Conservation (phyloP, 2,113 vertebrate genomes). For the Ivindomyrus marchei region DNA sequence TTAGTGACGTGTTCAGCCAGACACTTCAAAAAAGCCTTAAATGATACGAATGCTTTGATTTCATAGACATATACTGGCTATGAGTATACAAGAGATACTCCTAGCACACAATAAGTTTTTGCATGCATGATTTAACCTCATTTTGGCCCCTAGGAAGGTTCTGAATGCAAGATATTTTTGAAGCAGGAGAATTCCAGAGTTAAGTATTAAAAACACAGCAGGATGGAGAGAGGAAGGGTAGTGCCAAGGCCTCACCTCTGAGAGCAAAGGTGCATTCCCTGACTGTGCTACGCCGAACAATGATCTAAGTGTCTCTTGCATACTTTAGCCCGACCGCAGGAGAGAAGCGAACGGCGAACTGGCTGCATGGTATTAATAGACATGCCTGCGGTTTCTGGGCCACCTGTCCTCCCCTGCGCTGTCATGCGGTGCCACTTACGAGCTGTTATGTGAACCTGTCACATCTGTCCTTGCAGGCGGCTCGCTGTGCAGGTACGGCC, state of each 20-base stretch:
- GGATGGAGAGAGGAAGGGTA: not conserved
- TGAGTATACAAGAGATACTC: not conserved
- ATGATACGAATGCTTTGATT: not conserved
- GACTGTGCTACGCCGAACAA: conserved; percentile 47
- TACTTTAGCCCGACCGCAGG: conserved; percentile 22
- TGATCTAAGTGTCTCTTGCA: conserved; percentile 53
- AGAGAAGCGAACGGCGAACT: conserved; percentile 24
- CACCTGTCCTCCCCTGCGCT: conserved; percentile 37
- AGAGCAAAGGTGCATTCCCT: conserved; percentile 34
- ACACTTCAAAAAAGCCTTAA: not conserved
- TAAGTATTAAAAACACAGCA: conserved; percentile 13
- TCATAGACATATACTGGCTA: not conserved
- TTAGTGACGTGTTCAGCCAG: not conserved
- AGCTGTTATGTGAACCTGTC: conserved; percentile 34
- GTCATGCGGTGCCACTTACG: conserved; percentile 38
- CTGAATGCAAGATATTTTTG: conserved; percentile 11
- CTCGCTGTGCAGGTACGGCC: not conserved
- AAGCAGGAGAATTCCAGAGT: conserved; percentile 2
- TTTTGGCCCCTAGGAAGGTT: not conserved
- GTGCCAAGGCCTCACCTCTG: conserved; percentile 14
- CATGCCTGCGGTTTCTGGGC: conserved; percentile 56
- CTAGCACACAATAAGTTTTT: not conserved
- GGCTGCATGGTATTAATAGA: conserved; percentile 60
- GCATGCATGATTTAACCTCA: not conserved
- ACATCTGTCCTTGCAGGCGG: conserved; percentile 19